phyloP scores from a whole-genome alignment of 23 tunicate genomes.

The Oikopleura albicans region DNA sequence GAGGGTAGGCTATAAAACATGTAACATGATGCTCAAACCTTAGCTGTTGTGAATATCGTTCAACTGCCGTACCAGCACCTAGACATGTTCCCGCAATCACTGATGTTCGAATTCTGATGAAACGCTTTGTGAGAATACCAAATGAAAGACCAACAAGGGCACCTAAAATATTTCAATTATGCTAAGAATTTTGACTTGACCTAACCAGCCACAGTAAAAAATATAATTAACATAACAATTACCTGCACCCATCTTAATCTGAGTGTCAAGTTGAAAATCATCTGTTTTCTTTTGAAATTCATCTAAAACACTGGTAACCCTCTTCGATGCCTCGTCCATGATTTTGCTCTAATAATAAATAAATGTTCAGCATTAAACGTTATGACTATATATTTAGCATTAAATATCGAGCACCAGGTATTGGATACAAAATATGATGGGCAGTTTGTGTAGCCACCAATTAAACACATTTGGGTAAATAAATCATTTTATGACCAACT shows the following conservation, averaged over 20 bases:
- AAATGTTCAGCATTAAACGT: too few species aligned
- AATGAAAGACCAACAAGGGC: not conserved
- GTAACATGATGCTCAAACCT: too few species aligned
- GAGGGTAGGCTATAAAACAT: too few species aligned
- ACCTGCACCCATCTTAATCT: not conserved
- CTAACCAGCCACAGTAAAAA: too few species aligned
- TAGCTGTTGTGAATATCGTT: conserved; percentile 15
- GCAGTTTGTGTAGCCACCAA: not conserved
- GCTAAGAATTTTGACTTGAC: too few species aligned
- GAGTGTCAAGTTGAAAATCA: not conserved
- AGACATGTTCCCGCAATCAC: not conserved
- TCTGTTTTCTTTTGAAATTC: conserved; percentile 7
- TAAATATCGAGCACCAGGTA: not conserved
- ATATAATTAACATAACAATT: too few species aligned
- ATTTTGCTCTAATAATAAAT: not conserved
- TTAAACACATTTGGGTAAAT: too few species aligned
- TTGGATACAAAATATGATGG: not conserved
- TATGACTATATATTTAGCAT: too few species aligned
- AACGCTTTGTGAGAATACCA: conserved; percentile 2
- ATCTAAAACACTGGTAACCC: not conserved
- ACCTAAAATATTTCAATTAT: too few species aligned
- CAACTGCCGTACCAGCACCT: not conserved
- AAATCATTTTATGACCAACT: too few species aligned
- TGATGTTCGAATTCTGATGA: not conserved
- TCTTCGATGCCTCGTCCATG: conserved; percentile 13